phyloP scores from a whole-genome alignment of 2,888 invertebrate species.

The Drosophila recens region DNA sequence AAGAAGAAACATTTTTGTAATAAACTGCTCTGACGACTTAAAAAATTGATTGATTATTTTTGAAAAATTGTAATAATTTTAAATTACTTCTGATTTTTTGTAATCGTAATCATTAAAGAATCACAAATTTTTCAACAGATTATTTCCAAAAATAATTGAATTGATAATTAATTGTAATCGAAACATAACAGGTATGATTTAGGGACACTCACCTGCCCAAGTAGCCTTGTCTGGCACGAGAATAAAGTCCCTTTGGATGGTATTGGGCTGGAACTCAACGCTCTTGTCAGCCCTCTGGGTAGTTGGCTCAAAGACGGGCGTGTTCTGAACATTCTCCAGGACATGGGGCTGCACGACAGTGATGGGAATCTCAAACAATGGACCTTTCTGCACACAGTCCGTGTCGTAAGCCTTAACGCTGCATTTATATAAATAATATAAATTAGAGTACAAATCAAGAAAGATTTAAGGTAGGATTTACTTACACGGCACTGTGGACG shows the following conservation, averaged over 20 bases:
- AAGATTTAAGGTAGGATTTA: background rate
- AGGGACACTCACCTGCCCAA: conserved; percentile 88
- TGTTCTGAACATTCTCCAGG: conserved; percentile 83
- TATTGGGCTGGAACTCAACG: conserved; percentile 92
- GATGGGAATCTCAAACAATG: conserved; percentile 95
- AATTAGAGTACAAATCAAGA: background rate
- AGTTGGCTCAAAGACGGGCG: conserved; percentile 73
- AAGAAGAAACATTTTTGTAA: no score
- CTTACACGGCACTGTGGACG: conserved; percentile 92
- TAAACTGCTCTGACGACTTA: no score
- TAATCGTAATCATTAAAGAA: no score
- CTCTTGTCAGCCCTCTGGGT: conserved; percentile 68
- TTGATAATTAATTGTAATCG: no score
- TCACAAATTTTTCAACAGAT: no score
- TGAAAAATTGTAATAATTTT: no score
- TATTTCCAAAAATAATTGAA: no score
- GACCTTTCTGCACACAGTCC: conserved; percentile 92
- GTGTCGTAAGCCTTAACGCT: conserved; percentile 95
- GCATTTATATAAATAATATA: conserved; percentile 17
- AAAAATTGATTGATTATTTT: no score
- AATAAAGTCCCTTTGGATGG: conserved; percentile 93
- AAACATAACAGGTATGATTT: no score
- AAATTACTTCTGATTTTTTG: no score
- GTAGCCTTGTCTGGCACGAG: conserved; percentile 93
- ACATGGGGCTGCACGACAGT: conserved; percentile 92